A percentile compares a stretch with the other conserved stretches of the same genome.
Evolutionary conservation across 2,113 vertebrate genomes (phyloP).

Genomic region (Natator depressus): DNA sequence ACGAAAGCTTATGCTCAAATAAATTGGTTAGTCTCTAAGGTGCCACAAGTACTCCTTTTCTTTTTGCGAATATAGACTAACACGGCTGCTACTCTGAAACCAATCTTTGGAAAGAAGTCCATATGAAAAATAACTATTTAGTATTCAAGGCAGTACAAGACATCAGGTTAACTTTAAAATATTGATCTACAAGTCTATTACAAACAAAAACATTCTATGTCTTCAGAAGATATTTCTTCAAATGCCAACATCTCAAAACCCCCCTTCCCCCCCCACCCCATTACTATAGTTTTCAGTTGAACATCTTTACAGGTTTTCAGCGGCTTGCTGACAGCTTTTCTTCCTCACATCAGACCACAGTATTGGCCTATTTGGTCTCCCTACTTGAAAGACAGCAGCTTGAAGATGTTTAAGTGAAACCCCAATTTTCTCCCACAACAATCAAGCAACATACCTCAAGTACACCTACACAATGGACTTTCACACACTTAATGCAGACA

Average conservation of each 20-base stretch:
- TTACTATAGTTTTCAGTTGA: neutral
- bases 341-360: neutral
- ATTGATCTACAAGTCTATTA: neutral
- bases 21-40: no score
- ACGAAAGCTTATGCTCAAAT: no score
- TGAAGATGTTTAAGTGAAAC: neutral
- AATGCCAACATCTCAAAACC: neutral
- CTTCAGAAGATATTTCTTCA: neutral
- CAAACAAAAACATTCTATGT: neutral
- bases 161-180: neutral
- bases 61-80: no score
- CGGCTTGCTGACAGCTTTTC: neutral
- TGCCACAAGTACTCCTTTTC: no score
- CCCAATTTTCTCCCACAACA: neutral
- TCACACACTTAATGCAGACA: neutral
- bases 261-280: no score
- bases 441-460: neutral
- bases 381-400: neutral
- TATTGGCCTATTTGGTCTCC: neutral
- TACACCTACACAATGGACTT: neutral
- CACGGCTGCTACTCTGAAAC: no score
- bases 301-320: neutral
- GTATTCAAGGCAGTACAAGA: neutral
- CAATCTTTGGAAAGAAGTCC: neutral
- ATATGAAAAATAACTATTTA: neutral